A percentile compares a stretch with the other conserved stretches of the same genome.
phyloP scores from a whole-genome alignment of 2,888 invertebrate genomes.

The Carcina quercana region DNA sequence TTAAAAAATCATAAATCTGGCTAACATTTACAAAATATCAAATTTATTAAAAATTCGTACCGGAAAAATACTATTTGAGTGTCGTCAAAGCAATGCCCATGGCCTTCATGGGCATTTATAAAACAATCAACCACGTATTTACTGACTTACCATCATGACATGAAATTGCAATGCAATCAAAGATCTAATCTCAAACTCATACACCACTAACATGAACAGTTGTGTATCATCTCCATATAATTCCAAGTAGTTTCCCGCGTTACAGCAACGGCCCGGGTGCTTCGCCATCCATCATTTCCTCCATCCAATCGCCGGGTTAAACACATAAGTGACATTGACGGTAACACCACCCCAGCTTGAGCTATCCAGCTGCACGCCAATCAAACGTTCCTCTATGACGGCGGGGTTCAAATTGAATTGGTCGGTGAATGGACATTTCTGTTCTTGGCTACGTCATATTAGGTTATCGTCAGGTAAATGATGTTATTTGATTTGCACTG shows the following conservation, averaged over 20 bases:
- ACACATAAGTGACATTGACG: slow-evolving; percentile 74
- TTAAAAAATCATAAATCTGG: no score
- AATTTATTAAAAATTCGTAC: no score
- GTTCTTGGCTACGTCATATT: slow-evolving; percentile 44
- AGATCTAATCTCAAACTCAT: no score
- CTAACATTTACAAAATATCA: no score
- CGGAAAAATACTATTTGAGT: no score
- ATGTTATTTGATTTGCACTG: slow-evolving; percentile 59
- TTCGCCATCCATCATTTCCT: slow-evolving; percentile 69
- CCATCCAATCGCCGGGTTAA: slow-evolving; percentile 72
- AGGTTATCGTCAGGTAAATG: slow-evolving; percentile 57
- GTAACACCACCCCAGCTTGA: slow-evolving; percentile 38
- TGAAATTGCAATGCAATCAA: no score
- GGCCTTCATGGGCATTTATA: no score
- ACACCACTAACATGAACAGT: no score
- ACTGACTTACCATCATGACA: no score
- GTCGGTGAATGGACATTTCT: slow-evolving; percentile 42
- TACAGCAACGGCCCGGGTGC: slow-evolving; percentile 54
- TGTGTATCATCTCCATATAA: slow-evolving; percentile 44
- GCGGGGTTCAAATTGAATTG: slow-evolving; percentile 34
- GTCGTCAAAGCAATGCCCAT: no score
- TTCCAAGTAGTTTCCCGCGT: slow-evolving; percentile 34
- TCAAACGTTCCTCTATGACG: slow-evolving; percentile 23
- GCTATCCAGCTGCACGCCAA: slow-evolving; percentile 27
- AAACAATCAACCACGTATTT: no score